These are phyloP conservation scores for Sebastes itinus DNA, from an alignment of 2,797 vertebrate species.

Conservation along the genomic window DNA sequence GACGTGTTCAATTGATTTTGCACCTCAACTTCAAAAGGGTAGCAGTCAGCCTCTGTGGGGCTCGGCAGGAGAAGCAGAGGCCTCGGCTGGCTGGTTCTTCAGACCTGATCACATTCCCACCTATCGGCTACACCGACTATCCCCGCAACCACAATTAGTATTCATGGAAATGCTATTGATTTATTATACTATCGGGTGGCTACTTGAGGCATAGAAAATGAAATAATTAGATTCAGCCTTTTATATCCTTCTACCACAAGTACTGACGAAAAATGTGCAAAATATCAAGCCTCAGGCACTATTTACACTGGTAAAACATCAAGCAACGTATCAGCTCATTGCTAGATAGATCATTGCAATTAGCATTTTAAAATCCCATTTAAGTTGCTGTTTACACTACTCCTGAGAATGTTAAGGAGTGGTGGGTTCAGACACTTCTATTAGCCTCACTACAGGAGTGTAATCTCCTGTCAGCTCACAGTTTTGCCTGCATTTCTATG, in stretches of 20 bases:
- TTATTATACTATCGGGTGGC: slow-evolving; percentile 55
- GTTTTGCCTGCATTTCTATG: slow-evolving; percentile 8
- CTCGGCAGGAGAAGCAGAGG: slow-evolving; percentile 40
- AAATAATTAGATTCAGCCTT: slow-evolving; percentile 54
- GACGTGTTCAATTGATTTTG: slow-evolving; percentile 82
- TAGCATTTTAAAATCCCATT: slow-evolving; percentile 57
- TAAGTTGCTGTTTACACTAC: slow-evolving; percentile 56
- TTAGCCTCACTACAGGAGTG: slow-evolving; percentile 20
- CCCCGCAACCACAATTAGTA: slow-evolving; percentile 76
- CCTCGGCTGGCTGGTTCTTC: slow-evolving; percentile 54
- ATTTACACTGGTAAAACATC: slow-evolving; percentile 59
- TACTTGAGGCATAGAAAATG: slow-evolving; percentile 51
- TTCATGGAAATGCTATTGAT: slow-evolving; percentile 76
- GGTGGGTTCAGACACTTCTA: slow-evolving; percentile 42
- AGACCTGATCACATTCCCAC: slow-evolving; percentile 68
- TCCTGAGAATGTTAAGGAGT: slow-evolving; percentile 42
- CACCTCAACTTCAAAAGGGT: slow-evolving; percentile 78
- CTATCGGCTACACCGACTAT: slow-evolving; percentile 49
- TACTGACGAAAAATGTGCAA: slow-evolving; percentile 51
- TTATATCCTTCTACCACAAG: slow-evolving; percentile 44
- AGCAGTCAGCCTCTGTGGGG: slow-evolving; percentile 55
- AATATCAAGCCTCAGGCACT: slow-evolving; percentile 41
- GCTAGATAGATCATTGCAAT: slow-evolving; percentile 53
- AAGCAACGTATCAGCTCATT: slow-evolving; percentile 42
- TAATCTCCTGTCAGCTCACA: slow-evolving; percentile 29